These are phyloP conservation scores for Percina caprodes DNA, from an alignment of 2,113 vertebrate species.

Conservation along the genomic window DNA sequence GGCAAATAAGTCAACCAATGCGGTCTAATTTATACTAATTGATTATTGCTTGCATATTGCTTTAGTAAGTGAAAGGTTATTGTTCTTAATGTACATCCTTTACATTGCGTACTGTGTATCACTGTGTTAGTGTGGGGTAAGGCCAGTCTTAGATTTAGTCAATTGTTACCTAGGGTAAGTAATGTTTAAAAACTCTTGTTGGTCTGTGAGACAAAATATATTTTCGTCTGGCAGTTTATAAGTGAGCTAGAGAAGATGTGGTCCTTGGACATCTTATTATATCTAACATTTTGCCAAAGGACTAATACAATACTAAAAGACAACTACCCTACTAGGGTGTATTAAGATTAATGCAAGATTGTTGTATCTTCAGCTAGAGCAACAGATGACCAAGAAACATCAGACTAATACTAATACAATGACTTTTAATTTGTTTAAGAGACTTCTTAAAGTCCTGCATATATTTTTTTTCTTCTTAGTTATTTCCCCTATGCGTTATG, in stretches of 20 bases:
- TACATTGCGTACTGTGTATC: neutral
- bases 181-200: neutral
- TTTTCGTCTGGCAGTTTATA: neutral
- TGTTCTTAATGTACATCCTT: neutral
- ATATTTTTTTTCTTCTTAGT: neutral
- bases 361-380: neutral
- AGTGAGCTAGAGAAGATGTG: neutral
- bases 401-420: neutral
- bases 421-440: conserved; percentile 1
- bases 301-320: neutral
- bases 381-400: conserved; percentile 6
- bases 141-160: neutral
- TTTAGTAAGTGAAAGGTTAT: neutral
- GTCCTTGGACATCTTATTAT: neutral
- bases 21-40: neutral
- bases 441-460: neutral
- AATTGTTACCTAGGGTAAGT: neutral
- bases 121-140: neutral
- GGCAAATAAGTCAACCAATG: neutral
- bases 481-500: neutral
- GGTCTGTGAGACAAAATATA: neutral
- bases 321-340: neutral
- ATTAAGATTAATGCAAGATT: neutral
- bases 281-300: neutral
- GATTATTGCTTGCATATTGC: neutral